phyloP scores from a whole-genome alignment of 2,888 invertebrate species.

The Clitarchus hookeri region DNA sequence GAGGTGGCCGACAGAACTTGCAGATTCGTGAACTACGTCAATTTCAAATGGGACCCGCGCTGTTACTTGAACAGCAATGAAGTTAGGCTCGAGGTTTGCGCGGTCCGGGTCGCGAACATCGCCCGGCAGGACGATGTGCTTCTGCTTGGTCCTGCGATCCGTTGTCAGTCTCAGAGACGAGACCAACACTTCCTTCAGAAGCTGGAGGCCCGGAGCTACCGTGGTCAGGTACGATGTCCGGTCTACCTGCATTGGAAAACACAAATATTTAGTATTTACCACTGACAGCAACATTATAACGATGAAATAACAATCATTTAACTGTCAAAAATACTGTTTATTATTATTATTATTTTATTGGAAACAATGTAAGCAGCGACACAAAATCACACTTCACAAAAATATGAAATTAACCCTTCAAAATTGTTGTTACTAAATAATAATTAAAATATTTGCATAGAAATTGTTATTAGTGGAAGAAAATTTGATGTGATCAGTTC shows the following conservation, averaged over 20 bases:
- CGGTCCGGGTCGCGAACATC: conserved; percentile 58
- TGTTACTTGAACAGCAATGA: conserved; percentile 70
- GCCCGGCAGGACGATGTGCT: conserved; percentile 65
- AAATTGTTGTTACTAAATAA: no score
- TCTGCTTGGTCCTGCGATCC: conserved; percentile 57
- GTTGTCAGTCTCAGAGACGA: conserved; percentile 68
- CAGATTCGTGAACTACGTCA: conserved; percentile 83
- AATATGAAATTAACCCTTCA: no score
- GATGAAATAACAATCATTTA: no score
- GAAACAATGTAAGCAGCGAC: no score
- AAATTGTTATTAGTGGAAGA: no score
- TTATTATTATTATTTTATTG: no score
- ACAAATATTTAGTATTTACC: neutral
- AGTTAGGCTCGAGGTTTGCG: conserved; percentile 63
- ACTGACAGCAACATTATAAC: no score
- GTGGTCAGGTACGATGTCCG: conserved; percentile 78
- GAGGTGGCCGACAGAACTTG: conserved; percentile 63
- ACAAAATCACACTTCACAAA: no score
- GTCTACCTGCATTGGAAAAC: conserved; percentile 51
- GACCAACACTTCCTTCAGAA: conserved; percentile 75
- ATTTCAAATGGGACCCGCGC: conserved; percentile 79
- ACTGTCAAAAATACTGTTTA: no score
- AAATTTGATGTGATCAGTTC: no score
- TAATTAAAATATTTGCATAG: no score
- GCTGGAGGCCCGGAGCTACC: conserved; percentile 68